Evolutionary conservation across 2,888 invertebrate species (phyloP), one percentile per base, ranked within the genome.

Genomic region (Nomada ferruginata): DNA sequence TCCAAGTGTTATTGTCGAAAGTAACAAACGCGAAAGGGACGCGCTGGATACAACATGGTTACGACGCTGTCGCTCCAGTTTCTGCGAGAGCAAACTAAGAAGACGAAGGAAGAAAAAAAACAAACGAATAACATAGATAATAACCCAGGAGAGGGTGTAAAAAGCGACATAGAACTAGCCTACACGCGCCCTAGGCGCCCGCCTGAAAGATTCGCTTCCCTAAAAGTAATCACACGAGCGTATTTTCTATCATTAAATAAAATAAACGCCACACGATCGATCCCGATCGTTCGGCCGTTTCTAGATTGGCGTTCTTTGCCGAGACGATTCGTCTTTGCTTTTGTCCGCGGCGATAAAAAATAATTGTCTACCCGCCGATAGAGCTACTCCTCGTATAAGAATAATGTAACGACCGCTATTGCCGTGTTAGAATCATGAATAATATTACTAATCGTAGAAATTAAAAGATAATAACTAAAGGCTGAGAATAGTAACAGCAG

Each of bases 401-500:
- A 76, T 74, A 74, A 70, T 64, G 23, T 68, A 73, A 83, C 70
- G 63, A 79, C 72, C 71, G 60, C 74, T 73, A 68, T 69, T 72
- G 63, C 63, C 70, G 60, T 42, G 66, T 78, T 47, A 76, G 52
- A 76, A 75, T 72, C 60, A 57, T 74, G 68, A 73, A 52, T 59
- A 60, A 66, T 66, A 76, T 59, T 63, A 71, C 53, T 78, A 82
- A 72, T 77, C 73, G 57, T 85, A 76, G 69, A 78, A 73, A 76
- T 76, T 36, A 68, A 69, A 73, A 69, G 73, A 78, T 79, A 85
- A 75, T 75, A 87, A 83, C 87, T 82, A 87, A 84, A 84, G 76
- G 65, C 61, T 81, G 76, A 83, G 85, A 84, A 76, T 86, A 86
- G 76, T 85, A 79, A 77, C 68, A 71, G 66, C 65, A 66, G 63